A percentile compares a stretch with the other conserved stretches of the same genome.
Evolutionary conservation across 2,888 invertebrate species (phyloP).

Genomic region (Baccha elongata): DNA sequence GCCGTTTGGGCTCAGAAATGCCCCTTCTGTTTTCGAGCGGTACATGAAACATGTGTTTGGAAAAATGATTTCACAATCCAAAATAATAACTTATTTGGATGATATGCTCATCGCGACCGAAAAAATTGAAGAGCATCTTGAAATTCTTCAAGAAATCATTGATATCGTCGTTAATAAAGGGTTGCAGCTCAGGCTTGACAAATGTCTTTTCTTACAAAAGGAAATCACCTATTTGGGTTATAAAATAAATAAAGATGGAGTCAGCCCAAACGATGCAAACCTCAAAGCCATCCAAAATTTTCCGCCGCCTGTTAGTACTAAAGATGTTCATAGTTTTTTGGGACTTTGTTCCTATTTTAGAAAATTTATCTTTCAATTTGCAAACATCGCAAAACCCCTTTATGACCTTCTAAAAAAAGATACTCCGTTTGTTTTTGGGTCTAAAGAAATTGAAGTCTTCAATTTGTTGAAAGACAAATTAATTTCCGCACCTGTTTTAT

Average conservation of each 20-base stretch:
- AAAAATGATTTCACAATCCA: constrained; percentile 50
- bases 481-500: too few species aligned
- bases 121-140: constrained; percentile 51
- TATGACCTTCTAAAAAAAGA: too few species aligned
- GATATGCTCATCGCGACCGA: constrained; percentile 63
- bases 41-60: constrained; percentile 67
- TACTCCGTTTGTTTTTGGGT: constrained; percentile 42
- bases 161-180: constrained; percentile 20
- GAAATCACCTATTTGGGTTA: constrained; percentile 33
- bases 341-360: too few species aligned
- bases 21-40: too few species aligned
- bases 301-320: constrained; percentile 6
- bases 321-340: too few species aligned
- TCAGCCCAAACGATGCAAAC: too few species aligned
- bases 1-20: too few species aligned
- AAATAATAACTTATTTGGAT: constrained; percentile 74
- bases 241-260: constrained; percentile 21
- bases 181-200: constrained; percentile 38
- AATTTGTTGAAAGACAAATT: too few species aligned
- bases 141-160: too few species aligned
- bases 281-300: constrained; percentile 37
- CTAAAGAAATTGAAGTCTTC: constrained; percentile 39
- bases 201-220: too few species aligned
- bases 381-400: too few species aligned
- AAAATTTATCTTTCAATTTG: too few species aligned